Conservation (phyloP, 2,888 invertebrate genomes). For the Sepioteuthis lessoniana region DNA sequence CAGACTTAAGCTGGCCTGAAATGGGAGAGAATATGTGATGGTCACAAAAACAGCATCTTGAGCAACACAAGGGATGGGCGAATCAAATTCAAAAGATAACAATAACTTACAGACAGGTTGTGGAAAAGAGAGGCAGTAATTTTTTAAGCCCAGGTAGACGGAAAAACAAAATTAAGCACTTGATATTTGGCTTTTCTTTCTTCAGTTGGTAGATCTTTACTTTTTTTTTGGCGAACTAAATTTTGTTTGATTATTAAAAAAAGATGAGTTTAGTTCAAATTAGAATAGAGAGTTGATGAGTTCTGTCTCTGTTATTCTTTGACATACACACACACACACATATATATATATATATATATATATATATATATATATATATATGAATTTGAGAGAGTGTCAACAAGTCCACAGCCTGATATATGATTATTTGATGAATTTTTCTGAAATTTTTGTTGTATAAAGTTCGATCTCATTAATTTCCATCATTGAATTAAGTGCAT, state of each 20-base stretch:
- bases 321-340: neutral
- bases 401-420: too few relatives aligned
- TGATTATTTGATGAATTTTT: too few relatives aligned
- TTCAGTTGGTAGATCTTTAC: neutral
- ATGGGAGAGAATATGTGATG: slow-evolving; percentile 53
- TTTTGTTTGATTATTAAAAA: neutral
- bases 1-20: slow-evolving; percentile 94
- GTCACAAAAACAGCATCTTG: slow-evolving; percentile 50
- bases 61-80: slow-evolving; percentile 48
- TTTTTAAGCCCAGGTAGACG: slow-evolving; percentile 43
- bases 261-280: too few relatives aligned
- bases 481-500: too few relatives aligned
- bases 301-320: neutral
- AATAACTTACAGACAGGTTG: slow-evolving; percentile 42
- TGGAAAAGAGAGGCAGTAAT: slow-evolving; percentile 41
- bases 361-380: neutral
- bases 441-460: too few relatives aligned
- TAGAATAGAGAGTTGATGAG: neutral
- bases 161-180: slow-evolving; percentile 45
- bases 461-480: too few relatives aligned
- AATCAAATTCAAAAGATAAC: slow-evolving; percentile 38
- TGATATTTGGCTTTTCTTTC: neutral
- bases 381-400: too few relatives aligned
- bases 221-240: neutral
- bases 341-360: neutral